Percentiles rank a stretch among this genome's conserved stretches.
phyloP scores from a whole-genome alignment of 2,888 invertebrate species.

The Merodon equestris region DNA sequence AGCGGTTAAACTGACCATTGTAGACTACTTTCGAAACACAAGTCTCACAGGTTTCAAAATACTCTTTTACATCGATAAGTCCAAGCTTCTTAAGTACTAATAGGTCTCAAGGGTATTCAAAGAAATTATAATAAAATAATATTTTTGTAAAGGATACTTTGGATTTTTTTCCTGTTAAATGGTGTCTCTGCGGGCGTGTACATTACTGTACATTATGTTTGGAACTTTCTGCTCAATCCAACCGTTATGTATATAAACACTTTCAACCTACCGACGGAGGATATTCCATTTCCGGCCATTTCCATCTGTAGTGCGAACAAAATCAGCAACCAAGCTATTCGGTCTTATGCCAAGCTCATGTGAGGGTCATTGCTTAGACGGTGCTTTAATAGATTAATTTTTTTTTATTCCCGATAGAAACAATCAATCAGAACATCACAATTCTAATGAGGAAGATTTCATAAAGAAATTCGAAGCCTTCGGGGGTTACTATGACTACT shows the following conservation, averaged over 20 bases:
- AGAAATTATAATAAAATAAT: slow-evolving; percentile 48
- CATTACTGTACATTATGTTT: slow-evolving; percentile 70
- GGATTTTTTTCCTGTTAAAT: slow-evolving; percentile 73
- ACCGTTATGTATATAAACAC: slow-evolving; percentile 71
- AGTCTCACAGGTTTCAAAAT: slow-evolving; percentile 76
- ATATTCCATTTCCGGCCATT: slow-evolving; percentile 71
- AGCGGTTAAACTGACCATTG: slow-evolving; percentile 71
- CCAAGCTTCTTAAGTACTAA: slow-evolving; percentile 40
- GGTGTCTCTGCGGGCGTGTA: slow-evolving; percentile 71
- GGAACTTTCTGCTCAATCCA: slow-evolving; percentile 71
- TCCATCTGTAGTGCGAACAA: slow-evolving; percentile 73
- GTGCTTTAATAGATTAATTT: background rate
- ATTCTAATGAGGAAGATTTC: slow-evolving; percentile 7
- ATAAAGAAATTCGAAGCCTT: slow-evolving; percentile 69
- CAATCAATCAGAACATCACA: background rate
- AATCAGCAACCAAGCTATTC: slow-evolving; percentile 70
- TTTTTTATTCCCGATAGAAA: slow-evolving; percentile 5
- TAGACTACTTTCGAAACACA: slow-evolving; percentile 75
- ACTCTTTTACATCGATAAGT: slow-evolving; percentile 72
- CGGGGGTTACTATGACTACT: slow-evolving; percentile 70
- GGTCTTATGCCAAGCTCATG: slow-evolving; percentile 63
- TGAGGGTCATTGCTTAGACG: slow-evolving; percentile 20
- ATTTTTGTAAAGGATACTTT: slow-evolving; percentile 69
- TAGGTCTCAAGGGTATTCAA: too few relatives aligned
- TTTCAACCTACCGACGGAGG: slow-evolving; percentile 53